phyloP scores from a whole-genome alignment of 2,113 vertebrate species.

The Nycticryphes semicollaris region DNA sequence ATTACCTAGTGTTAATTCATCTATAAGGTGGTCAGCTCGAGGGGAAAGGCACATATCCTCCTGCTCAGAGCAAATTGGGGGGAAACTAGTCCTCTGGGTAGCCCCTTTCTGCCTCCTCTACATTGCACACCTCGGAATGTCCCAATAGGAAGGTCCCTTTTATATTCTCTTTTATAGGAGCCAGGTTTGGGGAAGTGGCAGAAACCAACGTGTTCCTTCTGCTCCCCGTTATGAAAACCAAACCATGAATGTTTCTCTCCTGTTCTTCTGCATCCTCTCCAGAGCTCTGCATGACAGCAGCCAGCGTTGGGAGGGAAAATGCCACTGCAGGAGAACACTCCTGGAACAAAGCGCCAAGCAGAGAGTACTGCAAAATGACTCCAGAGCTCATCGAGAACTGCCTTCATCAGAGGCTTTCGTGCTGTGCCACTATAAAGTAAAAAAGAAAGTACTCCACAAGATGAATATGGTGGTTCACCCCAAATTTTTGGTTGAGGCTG shows the following conservation, averaged over 20 bases:
- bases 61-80: neutral
- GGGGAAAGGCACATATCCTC: neutral
- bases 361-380: neutral
- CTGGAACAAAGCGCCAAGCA: neutral
- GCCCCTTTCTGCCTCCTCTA: neutral
- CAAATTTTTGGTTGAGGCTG: neutral
- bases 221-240: neutral
- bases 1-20: neutral
- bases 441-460: neutral
- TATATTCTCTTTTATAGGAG: neutral
- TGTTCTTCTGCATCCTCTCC: neutral
- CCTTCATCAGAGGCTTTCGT: neutral
- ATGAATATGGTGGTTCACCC: neutral
- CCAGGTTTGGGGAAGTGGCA: neutral
- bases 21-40: rapidly evolving
- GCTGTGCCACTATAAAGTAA: neutral
- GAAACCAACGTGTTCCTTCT: neutral
- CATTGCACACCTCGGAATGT: neutral
- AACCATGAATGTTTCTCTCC: neutral
- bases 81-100: neutral
- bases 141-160: neutral
- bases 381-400: neutral
- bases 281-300: neutral
- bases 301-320: neutral
- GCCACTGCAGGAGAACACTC: neutral